Evolutionary conservation across 1,140 invertebrate species (phyloP), one percentile per base, ranked within the genome.

Genomic region (Drosophila kepulauana): DNA sequence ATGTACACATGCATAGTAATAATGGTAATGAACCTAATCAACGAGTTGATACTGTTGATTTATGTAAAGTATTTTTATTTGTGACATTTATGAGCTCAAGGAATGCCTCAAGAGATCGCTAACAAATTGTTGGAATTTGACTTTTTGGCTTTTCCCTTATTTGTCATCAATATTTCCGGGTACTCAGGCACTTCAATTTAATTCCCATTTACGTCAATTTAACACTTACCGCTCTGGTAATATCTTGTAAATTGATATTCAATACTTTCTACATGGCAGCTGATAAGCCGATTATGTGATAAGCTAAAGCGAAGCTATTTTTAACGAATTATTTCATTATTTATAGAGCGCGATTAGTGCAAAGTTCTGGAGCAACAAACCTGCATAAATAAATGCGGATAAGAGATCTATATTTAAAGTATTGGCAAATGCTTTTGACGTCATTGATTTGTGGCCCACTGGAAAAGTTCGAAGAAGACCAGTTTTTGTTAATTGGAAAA

Each of bases 141-240:
- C 82, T 82, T 85, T 73, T 79, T 82, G 75, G 81, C 82, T 79
- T 76, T 79, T 78, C 46, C 65, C 73, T 74, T 77, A 66, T 69
- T 69, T 63, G 61, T 66, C 41, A 16, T 16, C 64, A 62, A 30
- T 15, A 46, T 64, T 85, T 85, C 82, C 82, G 82, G 78, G 70
- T 86, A 57, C 62, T 56, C 11, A 20, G 48, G 33, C 54, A 56
- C n/a, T 45, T 67, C 16, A 46, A 58, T 69, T 72, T 46, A 65
- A 49, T 69, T 69, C 10, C 20, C 41, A 59, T 58, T 41, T 65
- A 57, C 52, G 5, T 13, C 33, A 49, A 63, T 58, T 48, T 41
- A n/a, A 56, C 13, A 64, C 56, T 38, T 4, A 10, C 8, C 54
- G 30, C n/a, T 13, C 46, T 20, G 2, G 6, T 25, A 43, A 43